Base-by-base conservation (phyloP, 2,888 invertebrate species). In the Patella ulyssiponensis region DNA sequence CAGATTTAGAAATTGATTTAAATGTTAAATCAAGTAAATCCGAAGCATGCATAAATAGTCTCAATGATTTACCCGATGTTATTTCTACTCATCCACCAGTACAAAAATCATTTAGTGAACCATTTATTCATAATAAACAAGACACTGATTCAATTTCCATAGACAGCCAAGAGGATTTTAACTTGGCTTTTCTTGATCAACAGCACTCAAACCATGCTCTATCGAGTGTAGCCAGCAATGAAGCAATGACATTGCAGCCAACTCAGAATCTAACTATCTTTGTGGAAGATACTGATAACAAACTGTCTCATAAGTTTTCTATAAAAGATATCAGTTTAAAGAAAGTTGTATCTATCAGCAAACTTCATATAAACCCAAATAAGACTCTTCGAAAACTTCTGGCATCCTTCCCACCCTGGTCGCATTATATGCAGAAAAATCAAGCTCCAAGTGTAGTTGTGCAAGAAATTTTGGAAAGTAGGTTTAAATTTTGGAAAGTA, bases 21-120 rank as follows among this genome's bases (percentile, higher is more conserved):
- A 44, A 44, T 9, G 44, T 44, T 44, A 44, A 44, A 44, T 44
- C 44, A 9, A 44, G 44, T 44, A 44, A 9, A 44, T 44, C 44
- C 0, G 44, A 44, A 44, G 44, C 44, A 44, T 44, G 44, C 9
- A 44, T 44, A 44, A 9, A 44, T 44, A 44, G 44, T 44, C 9
- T 0, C 7, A 23, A 64, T 23, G 64, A 64, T 64, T 9, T 20
- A 1, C 14, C 64, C 3, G 20, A 64, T 64, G 9, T 3, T 4
- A 23, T 64, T 11, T 20, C 64, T 23, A 64, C 64, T 64, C 7
- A 23, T 64, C 64, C 64, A 9, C 14, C 23, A 12, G 64, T 23
- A 20, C 76, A 56, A 27, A 33, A 44, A 1, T 76, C 76, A 2
- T 52, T 71, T 15, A 76, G 76, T 71, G 76, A 71, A 71, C 76